Evolutionary conservation across 1,140 invertebrate species (phyloP), one percentile per base, ranked within the genome.

Genomic region (Alviniconcha marisindica): DNA sequence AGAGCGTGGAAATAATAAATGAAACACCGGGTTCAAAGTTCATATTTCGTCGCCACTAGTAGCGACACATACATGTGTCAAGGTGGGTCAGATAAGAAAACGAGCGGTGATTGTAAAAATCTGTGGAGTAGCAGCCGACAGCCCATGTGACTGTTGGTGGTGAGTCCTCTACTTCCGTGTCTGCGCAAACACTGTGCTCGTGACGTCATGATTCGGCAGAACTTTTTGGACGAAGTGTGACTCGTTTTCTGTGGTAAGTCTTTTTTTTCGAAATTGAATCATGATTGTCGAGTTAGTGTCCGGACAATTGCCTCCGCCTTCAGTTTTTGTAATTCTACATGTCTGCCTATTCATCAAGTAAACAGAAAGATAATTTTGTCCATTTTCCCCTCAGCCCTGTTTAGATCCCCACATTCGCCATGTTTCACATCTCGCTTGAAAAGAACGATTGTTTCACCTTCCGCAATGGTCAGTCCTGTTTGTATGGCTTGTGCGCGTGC

Each of bases 171-270:
- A 87, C 85, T 88, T 88, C 88, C 88, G 88, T 82, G 76, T 86
- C 80, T 88, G 88, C 88, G 88, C 86, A 84, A 18, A 80, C 24
- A 60, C 60, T 36, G 73, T 69, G 18, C 36, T 36, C 78, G 69
- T 88, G 88, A 88, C 88, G 88, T 88, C 88, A 88, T 81, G 54
- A 51, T 77, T 48, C 42, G 77, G 40, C 31, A 56, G 36, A 84
- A 42, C 51, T 48, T 36, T 71, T 77, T 44, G 31, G 77, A 74
- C 31, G 83, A 76, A 42, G n/a, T 21, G 51, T 44, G 28, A 33
- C 38, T 60, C 73, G 69, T 31, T 38, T 81, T 81, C 10, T 77
- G 40, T 56, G 78, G 83, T 81, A 81, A 36, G 82, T 88, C 78
- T 77, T 82, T 78, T 42, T 74, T 40, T 77, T 83, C 71, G 40